phyloP scores from a whole-genome alignment of 2,113 vertebrate genomes.

The Actenoides lindsayi region DNA sequence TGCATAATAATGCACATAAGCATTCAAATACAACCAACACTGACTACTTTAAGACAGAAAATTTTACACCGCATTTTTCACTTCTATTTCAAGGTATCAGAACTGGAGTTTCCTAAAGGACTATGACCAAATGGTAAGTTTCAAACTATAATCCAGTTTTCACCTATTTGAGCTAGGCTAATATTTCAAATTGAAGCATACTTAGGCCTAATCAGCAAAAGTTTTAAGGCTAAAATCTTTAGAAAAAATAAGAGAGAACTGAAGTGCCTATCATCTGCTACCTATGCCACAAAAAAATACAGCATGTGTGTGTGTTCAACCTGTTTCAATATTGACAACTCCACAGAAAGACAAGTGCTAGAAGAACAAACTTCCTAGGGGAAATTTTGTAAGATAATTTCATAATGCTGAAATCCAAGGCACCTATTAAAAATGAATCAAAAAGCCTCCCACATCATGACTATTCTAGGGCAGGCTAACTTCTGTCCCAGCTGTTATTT shows the following conservation, averaged over 20 bases:
- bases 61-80: not conserved
- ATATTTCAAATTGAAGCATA: not conserved
- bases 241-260: not conserved
- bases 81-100: constrained; percentile 77
- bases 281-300: not conserved
- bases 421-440: not conserved
- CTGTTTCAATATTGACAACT: not conserved
- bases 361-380: not conserved
- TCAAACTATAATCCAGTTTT: not conserved
- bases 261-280: not conserved
- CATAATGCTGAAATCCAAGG: not conserved
- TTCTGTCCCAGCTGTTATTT: not conserved
- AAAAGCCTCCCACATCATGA: not conserved
- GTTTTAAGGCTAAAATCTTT: not conserved
- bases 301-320: not conserved
- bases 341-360: not conserved
- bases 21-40: not conserved
- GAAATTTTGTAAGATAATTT: not conserved
- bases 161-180: not conserved
- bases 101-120: constrained; percentile 86
- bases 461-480: not conserved
- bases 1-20: not conserved
- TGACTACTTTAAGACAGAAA: not conserved
- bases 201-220: not conserved
- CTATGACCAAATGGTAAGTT: constrained; percentile 81